phyloP scores from a whole-genome alignment of 2,888 invertebrate genomes.

The Acanthopleura granulata region DNA sequence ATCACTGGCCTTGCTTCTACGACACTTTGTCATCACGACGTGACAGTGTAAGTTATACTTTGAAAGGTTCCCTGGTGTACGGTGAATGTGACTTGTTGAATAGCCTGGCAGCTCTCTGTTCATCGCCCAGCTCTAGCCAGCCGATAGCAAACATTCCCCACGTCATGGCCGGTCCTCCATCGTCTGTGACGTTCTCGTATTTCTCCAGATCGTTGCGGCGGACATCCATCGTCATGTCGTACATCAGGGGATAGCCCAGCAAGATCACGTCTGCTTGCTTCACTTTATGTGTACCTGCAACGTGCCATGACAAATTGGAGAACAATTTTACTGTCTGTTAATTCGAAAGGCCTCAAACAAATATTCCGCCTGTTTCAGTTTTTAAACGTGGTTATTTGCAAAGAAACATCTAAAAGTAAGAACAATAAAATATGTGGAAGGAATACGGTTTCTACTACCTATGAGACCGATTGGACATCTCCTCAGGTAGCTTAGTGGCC shows the following conservation, averaged over 20 bases:
- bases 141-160: constrained; percentile 70
- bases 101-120: constrained; percentile 50
- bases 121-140: constrained; percentile 64
- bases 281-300: constrained; percentile 35
- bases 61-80: constrained; percentile 65
- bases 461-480: no score
- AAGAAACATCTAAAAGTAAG: no score
- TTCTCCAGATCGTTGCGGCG: constrained; percentile 65
- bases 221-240: constrained; percentile 51
- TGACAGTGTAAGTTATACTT: constrained; percentile 50
- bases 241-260: constrained; percentile 68
- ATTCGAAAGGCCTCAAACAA: no score
- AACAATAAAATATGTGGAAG: no score
- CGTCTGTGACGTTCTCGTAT: constrained; percentile 62
- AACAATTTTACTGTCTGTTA: no score
- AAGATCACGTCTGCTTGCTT: constrained; percentile 71
- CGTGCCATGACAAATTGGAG: no score
- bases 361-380: no score
- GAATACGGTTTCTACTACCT: no score
- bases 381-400: no score
- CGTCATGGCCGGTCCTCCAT: constrained; percentile 68
- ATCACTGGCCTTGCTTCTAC: no score
- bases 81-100: constrained; percentile 61
- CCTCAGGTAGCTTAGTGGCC: no score
- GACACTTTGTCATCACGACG: no score